Evolutionary conservation across 2,113 vertebrate species (phyloP), one percentile per base, ranked within the genome.

Genomic region (Upupa epops): DNA sequence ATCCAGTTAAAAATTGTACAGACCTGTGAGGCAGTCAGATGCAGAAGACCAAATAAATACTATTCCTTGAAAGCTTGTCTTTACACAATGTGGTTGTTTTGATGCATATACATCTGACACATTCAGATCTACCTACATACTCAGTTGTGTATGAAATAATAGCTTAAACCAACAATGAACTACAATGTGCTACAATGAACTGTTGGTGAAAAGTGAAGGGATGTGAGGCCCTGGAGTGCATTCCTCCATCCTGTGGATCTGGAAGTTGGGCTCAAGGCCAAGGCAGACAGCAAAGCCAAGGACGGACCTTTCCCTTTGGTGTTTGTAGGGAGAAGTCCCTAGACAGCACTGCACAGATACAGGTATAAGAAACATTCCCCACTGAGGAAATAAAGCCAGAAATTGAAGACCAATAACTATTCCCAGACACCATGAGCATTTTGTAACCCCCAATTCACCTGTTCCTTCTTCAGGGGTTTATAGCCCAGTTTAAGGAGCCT

Each of bases 371-470:
- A 6, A 34, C 14, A 74, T 63, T n/a, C 14, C 3, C 3, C 5
- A 17, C 21, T 32, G 34, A 24, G 40, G 59, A 64, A 37, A 86
- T 45, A 71, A 54, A 60, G 71, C 49, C 89, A 93, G 65, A 83
- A 92, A 83, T 83, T 42, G 88, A 74, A 59, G 45, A 8, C 36
- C 24, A 48, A n/a, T 71, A 63, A 63, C 46, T 48, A 37, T 37
- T 86, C 13, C 26, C 45, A 91, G 37, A 1, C 11, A 49, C 34
- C 11, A n/a, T 5, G 32, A 90, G 13, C 32, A 36, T 74, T 78
- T 81, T 78, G 58, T 61, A 48, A 72, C 74, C 58, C 94, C n/a
- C 7, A 86, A 90, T 64, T 71, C 32, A 86, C 69, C 65, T 45
- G 88, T 78, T 24, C 13, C 69, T 92, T 89, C 70, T 64, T 64